Evolutionary conservation across 2,888 invertebrate genomes (phyloP), one percentile per base, ranked within the genome.

Genomic region (Neria commutata): DNA sequence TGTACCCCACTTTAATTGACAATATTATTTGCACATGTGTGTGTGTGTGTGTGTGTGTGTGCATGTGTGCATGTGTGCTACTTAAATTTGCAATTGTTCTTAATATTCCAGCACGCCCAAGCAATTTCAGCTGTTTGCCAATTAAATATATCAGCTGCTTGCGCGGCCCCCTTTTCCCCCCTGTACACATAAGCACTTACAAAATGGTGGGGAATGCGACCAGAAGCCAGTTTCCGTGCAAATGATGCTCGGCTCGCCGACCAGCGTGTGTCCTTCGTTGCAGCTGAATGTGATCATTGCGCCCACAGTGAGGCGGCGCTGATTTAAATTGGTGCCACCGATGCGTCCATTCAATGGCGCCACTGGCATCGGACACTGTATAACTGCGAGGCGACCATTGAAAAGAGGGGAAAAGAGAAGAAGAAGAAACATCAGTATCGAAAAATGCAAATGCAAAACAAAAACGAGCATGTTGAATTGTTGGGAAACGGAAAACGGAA

Each of bases 191-290:
- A 58, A 58, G 69, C 76, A 81, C 82, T 81, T 81, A 87, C 94
- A 94, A 77, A 90, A 89, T 49, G 94, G 94, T 11, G 92, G 88
- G 21, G 91, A 89, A 79, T 92, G 91, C 1, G 93, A 92, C 94
- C 94, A 94, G 75, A 89, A 90, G 48, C 93, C 94, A 62, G 89
- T 90, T 79, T 94, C 94, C 5, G 91, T 92, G 83, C 94, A 94
- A 47, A 93, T 91, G 68, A 92, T 89, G 63, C 91, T 91, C 0
- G 89, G 87, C 77, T 93, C 92, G 3, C 94, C 94, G 25, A 80
- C 79, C 65, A 82, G 73, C 61, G 79, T 73, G 78, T 89, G 88
- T 21, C 88, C 86, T 49, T 87, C 87, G 65, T 86, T 84, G 77
- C 91, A 91, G 42, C 89, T 86, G 81, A 92, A 94, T 72, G 89